Evolutionary conservation across 2,888 invertebrate species (phyloP), one percentile per base, ranked within the genome.

Genomic region (Aethes cnicana): DNA sequence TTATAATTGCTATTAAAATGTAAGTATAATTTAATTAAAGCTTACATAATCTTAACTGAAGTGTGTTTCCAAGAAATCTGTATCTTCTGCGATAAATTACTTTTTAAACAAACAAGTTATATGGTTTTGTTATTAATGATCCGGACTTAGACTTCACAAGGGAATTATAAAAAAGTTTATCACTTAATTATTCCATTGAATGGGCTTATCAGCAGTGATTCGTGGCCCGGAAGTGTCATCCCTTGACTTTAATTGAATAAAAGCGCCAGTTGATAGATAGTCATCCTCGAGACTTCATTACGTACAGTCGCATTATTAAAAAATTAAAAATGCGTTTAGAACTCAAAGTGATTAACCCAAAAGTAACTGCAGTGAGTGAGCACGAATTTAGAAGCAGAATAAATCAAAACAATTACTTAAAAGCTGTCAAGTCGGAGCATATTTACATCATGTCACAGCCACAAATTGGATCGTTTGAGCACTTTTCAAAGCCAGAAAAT

Each of bases 401-500:
- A 33, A 33, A 33, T 12, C 14, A 33, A 33, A 6, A n/a, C 33
- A 33, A 33, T 33, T 33, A 33, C 33, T 14, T 33, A 33, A 14
- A 33, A 33, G 33, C 14, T 33, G 12, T 9, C 11, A 33, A 12
- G 33, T 33, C 33, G 33, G 33, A 33, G 33, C 33, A 33, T 33
- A 33, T 12, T 33, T 33, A 33, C 33, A 33, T 33, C 33, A 14
- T 33, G 14, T 9, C 33, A 33, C 33, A 33, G 33, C 33, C 12
- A 33, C 11, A 12, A 9, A 33, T 33, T 33, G 33, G 33, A 33
- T 12, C 33, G 33, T 33, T 33, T 33, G 33, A 33, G 33, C 14
- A 33, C 33, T 33, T 33, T 33, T 33, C 33, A 33, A 33, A 14
- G 33, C 12, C 33, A 33, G 14, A 33, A 33, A 33, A 33, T 33